Evolutionary conservation across 2,113 vertebrate genomes (phyloP), one percentile per base, ranked within the genome.

Genomic region (Buteo buteo): DNA sequence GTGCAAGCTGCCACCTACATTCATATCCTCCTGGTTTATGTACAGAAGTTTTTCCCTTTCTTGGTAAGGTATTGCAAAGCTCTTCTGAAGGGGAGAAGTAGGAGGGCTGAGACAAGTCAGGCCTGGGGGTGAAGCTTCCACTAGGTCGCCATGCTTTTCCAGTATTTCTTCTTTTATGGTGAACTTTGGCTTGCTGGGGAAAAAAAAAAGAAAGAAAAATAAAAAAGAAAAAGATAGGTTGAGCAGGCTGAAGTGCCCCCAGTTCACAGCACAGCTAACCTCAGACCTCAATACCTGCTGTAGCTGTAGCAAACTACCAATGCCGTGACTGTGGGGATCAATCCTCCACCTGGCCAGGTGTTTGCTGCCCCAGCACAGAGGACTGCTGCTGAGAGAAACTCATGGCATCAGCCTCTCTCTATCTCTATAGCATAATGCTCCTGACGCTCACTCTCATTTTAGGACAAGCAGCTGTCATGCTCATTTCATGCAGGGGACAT

Each of bases 161-260:
- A 87, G 47, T 57, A 94, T 96, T 84, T 94, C 95, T 54, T 97
- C 94, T 82, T 91, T 77, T 49, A 91, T 40, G 34, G 87, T 80
- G 86, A 93, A 77, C 66, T 94, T 95, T 70, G 89, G 82, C 13
- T 95, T 96, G 79, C 94, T 96, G 87, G 28, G 66, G 19, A 3
- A 36, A 54, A 55, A 45, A 11, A 8, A 36, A 44, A 52, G 50
- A 50, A 55, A 31, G 5, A 20, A 7, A 36, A 54, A 55, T 34
- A 11, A 8, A n/a, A 91, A n/a, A n/a, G 11, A 50, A 73, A 78
- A 78, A 87, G 59, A 86, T 58, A 34, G 76, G 78, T 84, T 85
- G 28, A 66, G 65, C 66, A 26, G 34, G 29, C 34, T 21, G 29
- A 50, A 92, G 45, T 10, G 25, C 16, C 36, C 49, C 28, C 36